Conservation (phyloP, 2,113 vertebrate genomes). For the Rafetus swinhoei region DNA sequence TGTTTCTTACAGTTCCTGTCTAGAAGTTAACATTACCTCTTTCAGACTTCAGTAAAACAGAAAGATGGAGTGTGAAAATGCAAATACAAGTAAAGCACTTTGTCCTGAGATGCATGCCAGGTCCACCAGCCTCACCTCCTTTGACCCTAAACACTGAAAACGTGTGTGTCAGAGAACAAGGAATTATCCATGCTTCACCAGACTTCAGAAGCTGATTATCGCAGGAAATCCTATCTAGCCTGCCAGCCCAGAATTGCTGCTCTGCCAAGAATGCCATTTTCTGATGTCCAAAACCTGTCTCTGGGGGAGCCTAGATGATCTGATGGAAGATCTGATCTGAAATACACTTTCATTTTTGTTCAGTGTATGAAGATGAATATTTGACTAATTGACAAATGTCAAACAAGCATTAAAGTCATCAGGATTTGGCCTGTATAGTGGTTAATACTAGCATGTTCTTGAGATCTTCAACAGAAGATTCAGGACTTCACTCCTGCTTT, state of each 20-base stretch:
- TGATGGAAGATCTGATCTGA: not conserved
- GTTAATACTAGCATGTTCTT: not conserved
- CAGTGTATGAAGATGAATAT: not conserved
- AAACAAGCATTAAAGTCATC: not conserved
- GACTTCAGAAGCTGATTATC: not conserved
- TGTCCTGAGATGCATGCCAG: not conserved
- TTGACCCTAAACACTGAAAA: not conserved
- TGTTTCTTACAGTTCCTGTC: not conserved
- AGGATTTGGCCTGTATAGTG: not conserved
- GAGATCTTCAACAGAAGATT: not conserved
- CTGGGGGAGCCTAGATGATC: not conserved
- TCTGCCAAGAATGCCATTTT: not conserved
- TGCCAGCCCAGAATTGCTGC: not conserved
- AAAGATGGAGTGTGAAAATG: not conserved
- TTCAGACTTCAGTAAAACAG: not conserved
- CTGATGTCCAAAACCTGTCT: not conserved
- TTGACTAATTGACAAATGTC: not conserved
- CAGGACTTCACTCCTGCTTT: not conserved
- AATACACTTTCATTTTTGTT: not conserved
- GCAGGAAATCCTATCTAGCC: not conserved
- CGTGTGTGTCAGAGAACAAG: not conserved
- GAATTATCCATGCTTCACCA: not conserved
- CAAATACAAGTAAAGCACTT: not conserved
- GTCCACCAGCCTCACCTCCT: not conserved
- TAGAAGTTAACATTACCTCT: not conserved